These are phyloP conservation scores for Thymelicus lineola DNA, from an alignment of 2,888 invertebrate genomes.

Conservation along the genomic window DNA sequence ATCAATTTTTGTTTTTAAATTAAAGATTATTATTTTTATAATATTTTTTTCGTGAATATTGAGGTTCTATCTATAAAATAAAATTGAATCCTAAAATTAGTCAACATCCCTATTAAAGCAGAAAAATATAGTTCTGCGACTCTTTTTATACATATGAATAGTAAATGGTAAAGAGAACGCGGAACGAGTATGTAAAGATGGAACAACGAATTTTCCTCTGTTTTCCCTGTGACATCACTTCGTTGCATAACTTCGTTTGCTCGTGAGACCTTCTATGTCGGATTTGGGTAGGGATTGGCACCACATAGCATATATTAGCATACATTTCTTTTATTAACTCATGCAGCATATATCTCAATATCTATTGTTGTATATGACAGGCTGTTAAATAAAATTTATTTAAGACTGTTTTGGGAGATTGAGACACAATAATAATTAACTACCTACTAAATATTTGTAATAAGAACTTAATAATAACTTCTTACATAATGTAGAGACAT, in stretches of 20 bases:
- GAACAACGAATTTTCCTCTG: slow-evolving; percentile 24
- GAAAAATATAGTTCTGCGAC: background rate
- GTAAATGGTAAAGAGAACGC: background rate
- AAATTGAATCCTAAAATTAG: too few relatives aligned
- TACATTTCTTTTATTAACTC: slow-evolving; percentile 42
- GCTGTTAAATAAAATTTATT: background rate
- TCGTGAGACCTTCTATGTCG: slow-evolving; percentile 25
- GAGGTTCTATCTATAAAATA: too few relatives aligned
- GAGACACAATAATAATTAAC: too few relatives aligned
- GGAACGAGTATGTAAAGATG: background rate
- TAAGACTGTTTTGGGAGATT: too few relatives aligned
- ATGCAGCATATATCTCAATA: background rate
- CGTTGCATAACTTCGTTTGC: slow-evolving; percentile 22
- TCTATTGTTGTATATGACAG: background rate
- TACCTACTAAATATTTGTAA: too few relatives aligned
- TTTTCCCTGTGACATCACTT: slow-evolving; percentile 32
- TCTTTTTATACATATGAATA: background rate
- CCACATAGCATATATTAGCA: slow-evolving; percentile 40
- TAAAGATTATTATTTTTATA: too few relatives aligned
- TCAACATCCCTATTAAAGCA: too few relatives aligned
- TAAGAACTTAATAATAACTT: too few relatives aligned
- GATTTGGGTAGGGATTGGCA: slow-evolving; percentile 29
- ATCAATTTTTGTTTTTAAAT: too few relatives aligned
- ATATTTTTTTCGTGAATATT: too few relatives aligned
- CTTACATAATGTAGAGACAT: too few relatives aligned